A percentile compares a stretch with the other conserved stretches of the same genome.
phyloP scores from a whole-genome alignment of 2,888 invertebrate genomes.

The Hypolimnas misippus region DNA sequence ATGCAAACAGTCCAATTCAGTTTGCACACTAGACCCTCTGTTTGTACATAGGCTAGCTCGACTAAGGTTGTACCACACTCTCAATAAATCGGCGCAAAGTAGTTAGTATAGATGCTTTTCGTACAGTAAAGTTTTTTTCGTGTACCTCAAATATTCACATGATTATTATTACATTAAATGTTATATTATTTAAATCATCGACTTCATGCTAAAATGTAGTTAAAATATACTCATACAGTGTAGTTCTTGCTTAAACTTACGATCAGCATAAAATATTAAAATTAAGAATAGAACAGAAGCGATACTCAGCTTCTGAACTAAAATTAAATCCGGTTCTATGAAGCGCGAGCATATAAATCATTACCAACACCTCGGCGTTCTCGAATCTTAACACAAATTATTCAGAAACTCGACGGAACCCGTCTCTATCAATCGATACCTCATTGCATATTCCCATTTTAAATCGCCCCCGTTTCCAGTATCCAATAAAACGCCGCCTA shows the following conservation, averaged over 20 bases:
- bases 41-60: too few relatives aligned
- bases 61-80: too few relatives aligned
- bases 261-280: slow-evolving; percentile 6
- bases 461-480: slow-evolving; percentile 54
- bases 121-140: too few relatives aligned
- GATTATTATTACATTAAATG: too few relatives aligned
- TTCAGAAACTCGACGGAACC: slow-evolving; percentile 46
- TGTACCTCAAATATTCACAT: too few relatives aligned
- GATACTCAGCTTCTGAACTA: slow-evolving; percentile 12
- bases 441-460: slow-evolving; percentile 72
- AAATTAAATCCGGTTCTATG: slow-evolving; percentile 22
- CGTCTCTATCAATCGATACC: slow-evolving; percentile 58
- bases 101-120: too few relatives aligned
- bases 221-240: background rate
- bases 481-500: slow-evolving; percentile 54
- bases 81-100: too few relatives aligned
- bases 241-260: background rate
- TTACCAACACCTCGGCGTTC: slow-evolving; percentile 44
- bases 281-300: background rate
- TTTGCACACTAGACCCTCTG: too few relatives aligned
- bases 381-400: slow-evolving; percentile 50
- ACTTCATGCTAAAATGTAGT: background rate
- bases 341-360: slow-evolving; percentile 43
- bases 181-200: too few relatives aligned
- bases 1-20: too few relatives aligned